phyloP scores from a whole-genome alignment of 2,888 invertebrate genomes.

The Drosophila fungiperda region DNA sequence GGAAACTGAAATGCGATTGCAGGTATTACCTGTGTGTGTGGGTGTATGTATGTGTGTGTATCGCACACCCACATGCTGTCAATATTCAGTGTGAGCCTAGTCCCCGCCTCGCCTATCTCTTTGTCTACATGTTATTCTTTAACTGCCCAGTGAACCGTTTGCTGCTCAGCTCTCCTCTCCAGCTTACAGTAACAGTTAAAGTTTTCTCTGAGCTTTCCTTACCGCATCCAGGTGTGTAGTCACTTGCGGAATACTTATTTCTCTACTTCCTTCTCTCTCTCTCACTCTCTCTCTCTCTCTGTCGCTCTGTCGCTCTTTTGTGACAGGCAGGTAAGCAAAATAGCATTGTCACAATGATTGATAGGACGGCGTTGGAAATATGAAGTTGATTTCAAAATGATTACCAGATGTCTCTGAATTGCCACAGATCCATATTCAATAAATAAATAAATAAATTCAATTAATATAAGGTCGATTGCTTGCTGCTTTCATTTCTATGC shows the following conservation, averaged over 20 bases:
- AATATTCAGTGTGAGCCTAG: conserved; percentile 59
- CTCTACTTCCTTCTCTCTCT: not conserved
- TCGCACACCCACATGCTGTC: conserved; percentile 59
- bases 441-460: conserved; percentile 22
- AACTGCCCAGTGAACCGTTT: conserved; percentile 40
- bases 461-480: conserved; percentile 17
- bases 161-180: not conserved
- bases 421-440: not conserved
- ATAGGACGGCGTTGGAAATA: conserved; percentile 40
- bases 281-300: not conserved
- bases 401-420: conserved; percentile 34
- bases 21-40: conserved; percentile 17
- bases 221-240: conserved; percentile 30
- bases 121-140: conserved; percentile 16
- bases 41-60: conserved; percentile 36
- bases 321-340: conserved; percentile 50
- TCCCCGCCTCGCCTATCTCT: not conserved
- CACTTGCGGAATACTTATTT: conserved; percentile 11
- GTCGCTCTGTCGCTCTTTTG: conserved; percentile 1
- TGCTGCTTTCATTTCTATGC: not conserved
- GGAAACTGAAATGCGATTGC: conserved; percentile 33
- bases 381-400: conserved; percentile 57
- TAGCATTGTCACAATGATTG: conserved; percentile 54
- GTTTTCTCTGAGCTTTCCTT: conserved; percentile 43
- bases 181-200: conserved; percentile 34